Evolutionary conservation across 2,797 vertebrate genomes (phyloP), one percentile per base, ranked within the genome.

Genomic region (Peromyscus eremicus): DNA sequence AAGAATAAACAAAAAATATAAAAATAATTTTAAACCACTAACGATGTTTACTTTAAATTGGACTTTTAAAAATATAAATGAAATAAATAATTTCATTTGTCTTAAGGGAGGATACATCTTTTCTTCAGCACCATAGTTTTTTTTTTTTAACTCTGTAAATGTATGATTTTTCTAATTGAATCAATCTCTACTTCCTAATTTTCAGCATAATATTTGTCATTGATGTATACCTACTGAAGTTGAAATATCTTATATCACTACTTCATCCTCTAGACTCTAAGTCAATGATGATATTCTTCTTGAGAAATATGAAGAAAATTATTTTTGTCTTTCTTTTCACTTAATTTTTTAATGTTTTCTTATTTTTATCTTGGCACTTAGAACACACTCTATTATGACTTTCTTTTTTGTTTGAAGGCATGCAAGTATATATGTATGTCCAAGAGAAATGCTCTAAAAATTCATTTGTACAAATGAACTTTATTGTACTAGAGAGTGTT

Each of bases 351-450:
- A 23, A 0, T 21, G 40, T 57, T 93, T 70, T 46, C 19, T 46
- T 75, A 46, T 23, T 34, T 85, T 93, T 23, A 9, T 13, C 25
- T 75, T 49, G 5, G 5, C 14, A 64, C 2, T 76, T 81, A 40
- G 14, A 55, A 1, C 40, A 6, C 1, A 89, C 3, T 0, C 46
- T 37, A n/a, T 27, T 52, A 32, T 52, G 6, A 2, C 2, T n/a
- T 68, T 92, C n/a, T 37, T 21, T 77, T 62, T 70, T 43, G 23
- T 21, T 52, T 55, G 32, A 25, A 40, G 21, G 60, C 82, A 21
- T 2, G 0, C 70, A 71, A 90, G 37, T 49, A 73, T 1, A 68
- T 55, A 55, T 55, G 16, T 49, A 73, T 1, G 57, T 94, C 49
- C 43, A 55, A 81, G 43, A 64, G 25, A 81, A 71, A 62, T 40